Conservation (phyloP, 2,113 vertebrate species). For the Vidua macroura region DNA sequence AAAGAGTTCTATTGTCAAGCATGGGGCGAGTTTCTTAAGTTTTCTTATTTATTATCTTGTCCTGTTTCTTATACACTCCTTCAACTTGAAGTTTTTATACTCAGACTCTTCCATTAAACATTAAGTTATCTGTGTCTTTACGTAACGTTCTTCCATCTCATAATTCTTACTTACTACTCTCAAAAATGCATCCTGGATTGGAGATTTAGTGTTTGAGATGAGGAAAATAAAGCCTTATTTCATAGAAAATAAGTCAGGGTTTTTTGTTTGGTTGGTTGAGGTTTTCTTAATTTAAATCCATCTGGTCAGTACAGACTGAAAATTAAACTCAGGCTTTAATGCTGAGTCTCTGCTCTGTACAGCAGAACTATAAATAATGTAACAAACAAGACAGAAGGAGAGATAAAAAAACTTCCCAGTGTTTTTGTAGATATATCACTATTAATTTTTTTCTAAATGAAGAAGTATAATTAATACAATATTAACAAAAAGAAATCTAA, state of each 20-base stretch:
- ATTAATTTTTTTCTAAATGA: not conserved
- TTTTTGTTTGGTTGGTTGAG: not conserved
- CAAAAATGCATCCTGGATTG: not conserved
- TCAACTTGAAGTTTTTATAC: not conserved
- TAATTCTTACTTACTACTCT: not conserved
- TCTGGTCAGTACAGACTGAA: not conserved
- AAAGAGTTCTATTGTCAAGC: not conserved
- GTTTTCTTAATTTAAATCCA: not conserved
- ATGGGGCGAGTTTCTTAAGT: not conserved
- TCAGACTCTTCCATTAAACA: not conserved
- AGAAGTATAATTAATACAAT: not conserved
- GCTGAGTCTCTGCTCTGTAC: not conserved
- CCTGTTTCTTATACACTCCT: not conserved
- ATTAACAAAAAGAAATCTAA: not conserved
- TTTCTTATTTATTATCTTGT: not conserved
- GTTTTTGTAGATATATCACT: not conserved
- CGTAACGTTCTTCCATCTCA: not conserved
- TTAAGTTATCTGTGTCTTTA: not conserved
- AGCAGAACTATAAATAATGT: not conserved
- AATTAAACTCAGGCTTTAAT: not conserved
- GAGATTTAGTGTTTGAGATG: not conserved
- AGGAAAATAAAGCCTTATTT: not conserved
- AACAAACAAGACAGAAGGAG: not conserved
- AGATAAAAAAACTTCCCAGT: not conserved
- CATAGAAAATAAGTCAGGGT: fast-evolving